Evolutionary conservation across 64 coral and sea anemone species (phyloP).

Genomic region (Cladopsammia gracilis): DNA sequence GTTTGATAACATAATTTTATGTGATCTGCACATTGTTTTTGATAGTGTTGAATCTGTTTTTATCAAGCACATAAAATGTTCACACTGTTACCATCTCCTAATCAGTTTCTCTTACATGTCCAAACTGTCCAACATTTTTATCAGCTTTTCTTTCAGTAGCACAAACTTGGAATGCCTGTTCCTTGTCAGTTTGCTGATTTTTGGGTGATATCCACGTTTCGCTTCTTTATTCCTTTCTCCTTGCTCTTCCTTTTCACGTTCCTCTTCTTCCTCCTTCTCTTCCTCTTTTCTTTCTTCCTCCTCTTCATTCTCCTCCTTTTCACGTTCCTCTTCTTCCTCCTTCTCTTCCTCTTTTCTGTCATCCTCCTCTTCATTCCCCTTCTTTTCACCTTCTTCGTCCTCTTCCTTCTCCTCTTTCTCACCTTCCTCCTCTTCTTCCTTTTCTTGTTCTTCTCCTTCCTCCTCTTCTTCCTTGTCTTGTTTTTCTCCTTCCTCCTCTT

Average conservation of each 20-base stretch:
- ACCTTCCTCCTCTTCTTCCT: neutral
- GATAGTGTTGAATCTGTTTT: too few species aligned
- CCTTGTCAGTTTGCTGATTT: neutral
- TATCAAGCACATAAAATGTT: too few species aligned
- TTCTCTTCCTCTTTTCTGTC: neutral
- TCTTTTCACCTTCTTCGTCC: neutral
- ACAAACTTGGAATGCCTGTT: neutral
- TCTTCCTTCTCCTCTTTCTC: slow-evolving; percentile 15
- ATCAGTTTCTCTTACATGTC: neutral
- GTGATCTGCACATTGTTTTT: too few species aligned
- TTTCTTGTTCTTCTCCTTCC: neutral
- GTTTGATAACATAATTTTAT: too few species aligned
- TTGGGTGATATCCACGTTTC: neutral
- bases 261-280: too few species aligned
- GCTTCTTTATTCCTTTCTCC: neutral
- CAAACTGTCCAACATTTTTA: neutral
- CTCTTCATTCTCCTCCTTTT: neutral
- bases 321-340: neutral
- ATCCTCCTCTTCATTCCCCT: slow-evolving; percentile 11
- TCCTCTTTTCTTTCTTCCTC: neutral
- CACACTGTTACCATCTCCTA: too few species aligned
- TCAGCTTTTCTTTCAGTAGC: neutral
- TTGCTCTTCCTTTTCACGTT: neutral
- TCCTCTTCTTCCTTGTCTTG: neutral
- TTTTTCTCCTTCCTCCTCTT: neutral